Base-by-base conservation (phyloP, 2,888 invertebrate genomes). In the Euspilapteryx auroguttella region DNA sequence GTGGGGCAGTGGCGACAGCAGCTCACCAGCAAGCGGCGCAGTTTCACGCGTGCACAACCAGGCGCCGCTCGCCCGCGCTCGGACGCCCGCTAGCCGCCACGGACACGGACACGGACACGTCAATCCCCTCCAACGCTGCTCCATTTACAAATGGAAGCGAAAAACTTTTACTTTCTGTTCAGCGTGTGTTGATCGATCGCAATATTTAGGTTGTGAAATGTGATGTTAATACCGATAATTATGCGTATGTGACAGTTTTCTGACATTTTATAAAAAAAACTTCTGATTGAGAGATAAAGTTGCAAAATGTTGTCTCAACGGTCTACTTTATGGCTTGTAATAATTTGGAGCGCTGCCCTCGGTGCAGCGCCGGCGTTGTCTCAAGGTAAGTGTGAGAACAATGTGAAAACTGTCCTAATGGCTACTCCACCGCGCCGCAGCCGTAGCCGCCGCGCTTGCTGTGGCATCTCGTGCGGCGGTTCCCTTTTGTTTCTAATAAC, bases 381-480 rank as follows among this genome's bases (percentile, higher is more conserved):
- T 45, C 69, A 73, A 73, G 71, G 71, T 73, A 53, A 73, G 71
- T 6, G 8, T n/a, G 64, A 41, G 46, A 57, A 61, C 62, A 65
- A 63, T 61, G 29, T 23, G 57, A 17, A n/a, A n/a, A n/a, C n/a
- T n/a, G n/a, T n/a, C n/a, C n/a, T n/a, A n/a, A n/a, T n/a, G n/a
- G n/a, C n/a, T n/a, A n/a, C n/a, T n/a, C n/a, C n/a, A n/a, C n/a
- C n/a, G n/a, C n/a, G n/a, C n/a, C n/a, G n/a, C n/a, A n/a, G n/a
- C n/a, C n/a, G n/a, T n/a, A n/a, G n/a, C n/a, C n/a, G n/a, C n/a
- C n/a, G n/a, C n/a, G n/a, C n/a, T n/a, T n/a, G n/a, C n/a, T n/a
- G n/a, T n/a, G n/a, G n/a, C n/a, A n/a, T n/a, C n/a, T n/a, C n/a
- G n/a, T n/a, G n/a, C n/a, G n/a, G n/a, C n/a, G n/a, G n/a, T n/a